These are phyloP conservation scores for Coreoperca whiteheadi DNA, from an alignment of 2,113 vertebrate species.

Conservation along the genomic window DNA sequence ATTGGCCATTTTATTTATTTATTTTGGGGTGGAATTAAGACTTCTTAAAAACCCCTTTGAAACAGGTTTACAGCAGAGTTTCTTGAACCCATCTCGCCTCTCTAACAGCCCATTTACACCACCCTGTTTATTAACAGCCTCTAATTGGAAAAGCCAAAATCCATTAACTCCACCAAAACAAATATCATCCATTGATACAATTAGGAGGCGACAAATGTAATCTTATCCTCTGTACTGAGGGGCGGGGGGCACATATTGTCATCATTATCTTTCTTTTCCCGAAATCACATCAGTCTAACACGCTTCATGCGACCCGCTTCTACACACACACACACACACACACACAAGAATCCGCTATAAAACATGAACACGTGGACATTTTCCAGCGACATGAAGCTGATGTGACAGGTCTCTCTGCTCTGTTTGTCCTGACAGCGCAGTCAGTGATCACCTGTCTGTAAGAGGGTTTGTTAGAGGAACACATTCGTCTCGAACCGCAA, in stretches of 20 bases:
- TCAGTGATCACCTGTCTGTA: background rate
- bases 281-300: conserved; percentile 34
- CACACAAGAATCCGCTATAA: background rate
- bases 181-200: conserved; percentile 44
- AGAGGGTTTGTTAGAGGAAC: background rate
- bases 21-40: too few relatives aligned
- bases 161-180: conserved; percentile 55
- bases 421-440: background rate
- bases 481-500: too few relatives aligned
- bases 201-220: conserved; percentile 49
- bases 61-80: background rate
- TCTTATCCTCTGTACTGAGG: conserved; percentile 11
- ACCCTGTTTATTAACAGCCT: conserved; percentile 21
- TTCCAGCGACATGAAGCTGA: conserved; percentile 1
- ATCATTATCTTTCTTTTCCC: conserved; percentile 10
- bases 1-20: too few relatives aligned
- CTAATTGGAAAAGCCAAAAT: conserved; percentile 59
- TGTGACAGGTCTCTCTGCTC: conserved; percentile 22
- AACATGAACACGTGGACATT: background rate
- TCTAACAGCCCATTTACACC: background rate
- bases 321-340: background rate
- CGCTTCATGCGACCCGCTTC: background rate
- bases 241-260: background rate
- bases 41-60: too few relatives aligned
- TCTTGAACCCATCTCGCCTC: background rate